phyloP scores from a whole-genome alignment of 2,888 invertebrate species.

The Euclidia mi region DNA sequence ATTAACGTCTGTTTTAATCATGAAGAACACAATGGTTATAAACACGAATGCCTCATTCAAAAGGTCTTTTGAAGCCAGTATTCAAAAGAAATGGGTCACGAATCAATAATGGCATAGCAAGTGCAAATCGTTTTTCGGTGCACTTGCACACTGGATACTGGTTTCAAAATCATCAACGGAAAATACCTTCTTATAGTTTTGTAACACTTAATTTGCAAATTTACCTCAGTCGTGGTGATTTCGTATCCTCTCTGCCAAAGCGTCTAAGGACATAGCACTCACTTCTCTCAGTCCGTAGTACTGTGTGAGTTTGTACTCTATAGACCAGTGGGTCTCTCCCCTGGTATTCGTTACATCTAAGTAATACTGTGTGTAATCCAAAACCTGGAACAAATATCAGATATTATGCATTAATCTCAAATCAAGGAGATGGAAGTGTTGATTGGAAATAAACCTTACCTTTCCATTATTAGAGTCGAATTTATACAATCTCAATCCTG shows the following conservation, averaged over 20 bases:
- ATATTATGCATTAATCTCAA: background rate
- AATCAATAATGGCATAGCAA: conserved; percentile 14
- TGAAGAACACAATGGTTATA: background rate
- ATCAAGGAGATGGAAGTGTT: background rate
- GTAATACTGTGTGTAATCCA: conserved; percentile 97
- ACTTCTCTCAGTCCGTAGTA: conserved; percentile 96
- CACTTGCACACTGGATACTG: too few species aligned
- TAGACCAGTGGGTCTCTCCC: conserved; percentile 94
- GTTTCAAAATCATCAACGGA: too few species aligned
- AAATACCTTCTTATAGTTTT: conserved; percentile 25
- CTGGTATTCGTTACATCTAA: conserved; percentile 93
- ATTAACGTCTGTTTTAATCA: background rate
- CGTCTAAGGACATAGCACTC: conserved; percentile 93
- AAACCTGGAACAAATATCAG: conserved; percentile 90
- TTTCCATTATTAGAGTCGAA: conserved; percentile 97
- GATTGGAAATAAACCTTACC: conserved; percentile 79
- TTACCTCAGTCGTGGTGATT: conserved; percentile 92
- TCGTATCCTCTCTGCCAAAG: conserved; percentile 94
- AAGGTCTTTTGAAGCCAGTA: conserved; percentile 5
- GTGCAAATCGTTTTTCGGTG: too few species aligned
- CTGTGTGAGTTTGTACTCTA: conserved; percentile 96
- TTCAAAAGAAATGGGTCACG: conserved; percentile 15
- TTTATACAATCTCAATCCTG: conserved; percentile 96
- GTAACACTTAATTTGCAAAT: conserved; percentile 92
- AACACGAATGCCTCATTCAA: too few species aligned